Evolutionary conservation across 2,888 invertebrate species (phyloP).

Genomic region (Tachina fera): DNA sequence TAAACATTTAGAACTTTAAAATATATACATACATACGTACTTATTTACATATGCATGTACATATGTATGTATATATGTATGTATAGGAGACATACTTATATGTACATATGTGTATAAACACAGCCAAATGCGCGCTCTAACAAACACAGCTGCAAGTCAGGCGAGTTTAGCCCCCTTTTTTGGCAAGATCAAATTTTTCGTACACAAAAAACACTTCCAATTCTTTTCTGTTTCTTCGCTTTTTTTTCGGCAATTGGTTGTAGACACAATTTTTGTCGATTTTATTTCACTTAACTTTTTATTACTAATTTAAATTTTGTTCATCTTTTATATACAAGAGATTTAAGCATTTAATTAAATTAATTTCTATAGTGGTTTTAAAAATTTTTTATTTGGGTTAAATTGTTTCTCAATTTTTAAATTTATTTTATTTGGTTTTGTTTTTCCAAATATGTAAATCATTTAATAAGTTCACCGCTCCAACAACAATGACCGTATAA

Average conservation of each 20-base stretch:
- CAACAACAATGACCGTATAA: constrained; percentile 47
- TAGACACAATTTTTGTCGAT: constrained; percentile 64
- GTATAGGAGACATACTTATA: neutral
- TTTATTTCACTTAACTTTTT: constrained; percentile 46
- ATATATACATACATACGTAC: neutral
- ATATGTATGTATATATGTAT: neutral
- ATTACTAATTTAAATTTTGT: constrained; percentile 11
- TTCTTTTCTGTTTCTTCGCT: constrained; percentile 26
- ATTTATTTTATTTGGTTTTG: constrained; percentile 27
- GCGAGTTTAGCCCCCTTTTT: constrained; percentile 51
- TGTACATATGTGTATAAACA: neutral
- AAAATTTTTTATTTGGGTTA: neutral
- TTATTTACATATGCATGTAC: neutral
- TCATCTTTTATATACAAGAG: neutral
- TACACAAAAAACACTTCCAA: constrained; percentile 9
- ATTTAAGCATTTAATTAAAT: constrained; percentile 33
- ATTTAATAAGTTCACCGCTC: constrained; percentile 28
- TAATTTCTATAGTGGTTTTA: constrained; percentile 22
- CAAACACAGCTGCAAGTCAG: constrained; percentile 28
- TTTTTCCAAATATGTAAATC: constrained; percentile 24
- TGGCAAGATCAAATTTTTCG: constrained; percentile 69
- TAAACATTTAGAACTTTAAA: constrained; percentile 26
- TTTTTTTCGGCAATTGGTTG: constrained; percentile 57
- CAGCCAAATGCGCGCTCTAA: neutral
- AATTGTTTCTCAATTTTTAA: constrained; percentile 2